Conservation (phyloP, 2,113 vertebrate genomes). For the Tiliqua scincoides region DNA sequence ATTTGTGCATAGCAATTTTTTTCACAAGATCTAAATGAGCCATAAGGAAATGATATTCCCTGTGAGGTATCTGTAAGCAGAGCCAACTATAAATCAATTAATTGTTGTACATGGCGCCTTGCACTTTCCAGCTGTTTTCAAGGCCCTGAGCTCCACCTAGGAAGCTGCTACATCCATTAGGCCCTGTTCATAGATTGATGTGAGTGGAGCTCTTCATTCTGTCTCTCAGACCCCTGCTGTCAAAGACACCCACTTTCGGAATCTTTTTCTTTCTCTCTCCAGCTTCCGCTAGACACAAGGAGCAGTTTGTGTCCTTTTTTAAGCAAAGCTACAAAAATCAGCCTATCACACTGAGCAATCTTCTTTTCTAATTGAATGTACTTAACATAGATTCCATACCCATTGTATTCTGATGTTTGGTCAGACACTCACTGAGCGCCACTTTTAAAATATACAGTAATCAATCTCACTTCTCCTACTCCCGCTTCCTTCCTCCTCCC, state of each 20-base stretch:
- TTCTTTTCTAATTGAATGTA: not conserved
- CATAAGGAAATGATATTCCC: not conserved
- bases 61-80: not conserved
- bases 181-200: not conserved
- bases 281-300: not conserved
- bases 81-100: not conserved
- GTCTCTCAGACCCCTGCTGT: no score
- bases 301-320: not conserved
- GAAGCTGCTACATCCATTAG: not conserved
- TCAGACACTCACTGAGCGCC: not conserved
- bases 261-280: not conserved
- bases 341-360: not conserved
- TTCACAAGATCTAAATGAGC: not conserved
- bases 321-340: not conserved
- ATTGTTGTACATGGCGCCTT: not conserved
- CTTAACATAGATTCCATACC: not conserved
- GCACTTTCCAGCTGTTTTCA: not conserved
- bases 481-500: no score
- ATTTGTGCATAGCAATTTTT: not conserved
- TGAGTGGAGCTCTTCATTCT: no score
- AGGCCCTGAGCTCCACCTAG: not conserved
- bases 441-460: no score
- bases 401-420: not conserved
- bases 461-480: no score
- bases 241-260: not conserved